phyloP scores from a whole-genome alignment of 2,888 invertebrate species.

The Alloscopus bannaensis region DNA sequence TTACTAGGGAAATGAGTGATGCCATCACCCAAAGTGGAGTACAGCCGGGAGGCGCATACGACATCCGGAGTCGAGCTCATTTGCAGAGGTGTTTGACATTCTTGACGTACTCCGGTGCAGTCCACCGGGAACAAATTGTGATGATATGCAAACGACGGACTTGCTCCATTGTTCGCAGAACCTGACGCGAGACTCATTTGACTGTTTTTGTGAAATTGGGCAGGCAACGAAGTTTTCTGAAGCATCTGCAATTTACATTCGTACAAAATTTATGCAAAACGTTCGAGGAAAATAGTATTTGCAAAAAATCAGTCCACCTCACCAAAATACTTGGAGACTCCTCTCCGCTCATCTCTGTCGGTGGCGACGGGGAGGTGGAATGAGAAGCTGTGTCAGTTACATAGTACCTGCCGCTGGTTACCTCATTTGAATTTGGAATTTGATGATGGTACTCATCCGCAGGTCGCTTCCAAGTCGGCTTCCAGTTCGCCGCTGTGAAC shows the following conservation, averaged over 20 bases:
- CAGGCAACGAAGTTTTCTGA: constrained; percentile 2
- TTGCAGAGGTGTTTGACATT: constrained; percentile 40
- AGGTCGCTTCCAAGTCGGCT: constrained; percentile 55
- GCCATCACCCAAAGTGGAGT: constrained; percentile 42
- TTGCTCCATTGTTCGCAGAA: constrained; percentile 9
- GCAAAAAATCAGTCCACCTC: constrained; percentile 8
- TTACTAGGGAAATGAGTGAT: background rate
- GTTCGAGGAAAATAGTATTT: too few relatives aligned
- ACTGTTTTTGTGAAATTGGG: constrained; percentile 29
- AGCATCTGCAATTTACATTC: constrained; percentile 17
- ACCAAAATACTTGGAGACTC: constrained; percentile 48
- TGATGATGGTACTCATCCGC: constrained; percentile 23
- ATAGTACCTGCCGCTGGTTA: too few relatives aligned
- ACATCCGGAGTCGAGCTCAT: constrained; percentile 6
- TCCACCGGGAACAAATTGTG: constrained; percentile 52
- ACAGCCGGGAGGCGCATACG: constrained; percentile 23
- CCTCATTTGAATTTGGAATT: too few relatives aligned
- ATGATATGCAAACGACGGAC: constrained; percentile 55
- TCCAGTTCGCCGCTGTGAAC: constrained; percentile 37
- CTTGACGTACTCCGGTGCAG: constrained; percentile 29
- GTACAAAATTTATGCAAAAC: background rate
- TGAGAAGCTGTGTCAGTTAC: too few relatives aligned
- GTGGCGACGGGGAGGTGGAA: constrained; percentile 49
- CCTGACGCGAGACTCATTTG: constrained; percentile 23
- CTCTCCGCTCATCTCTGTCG: constrained; percentile 54